Percentiles rank a stretch among this genome's conserved stretches.
Evolutionary conservation across 2,797 vertebrate genomes (phyloP).

Genomic region (Liparis tanakae): DNA sequence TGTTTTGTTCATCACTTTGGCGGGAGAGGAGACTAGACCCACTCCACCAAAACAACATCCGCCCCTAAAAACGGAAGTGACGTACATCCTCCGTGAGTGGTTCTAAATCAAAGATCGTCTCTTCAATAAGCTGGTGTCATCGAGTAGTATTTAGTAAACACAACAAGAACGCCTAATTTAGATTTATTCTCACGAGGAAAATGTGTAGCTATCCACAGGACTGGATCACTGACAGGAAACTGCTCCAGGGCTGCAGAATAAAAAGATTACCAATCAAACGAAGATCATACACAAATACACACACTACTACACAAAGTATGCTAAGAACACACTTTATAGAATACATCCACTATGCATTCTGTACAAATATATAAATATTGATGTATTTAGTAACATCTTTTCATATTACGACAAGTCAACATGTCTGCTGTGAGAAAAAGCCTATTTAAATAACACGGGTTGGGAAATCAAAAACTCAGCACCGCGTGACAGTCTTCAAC

Average conservation of each 20-base stretch:
- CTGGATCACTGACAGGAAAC: not conserved
- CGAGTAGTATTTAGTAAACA: not conserved
- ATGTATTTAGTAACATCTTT: too few relatives aligned
- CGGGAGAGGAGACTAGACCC: slow-evolving; percentile 21
- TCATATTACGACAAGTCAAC: not conserved
- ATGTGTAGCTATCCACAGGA: not conserved
- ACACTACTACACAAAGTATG: not conserved
- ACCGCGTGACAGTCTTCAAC: slow-evolving; percentile 58
- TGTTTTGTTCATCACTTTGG: not conserved
- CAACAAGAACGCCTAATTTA: not conserved
- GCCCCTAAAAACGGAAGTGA: slow-evolving; percentile 28
- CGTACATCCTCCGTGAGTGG: not conserved
- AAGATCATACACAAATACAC: too few relatives aligned
- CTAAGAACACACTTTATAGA: not conserved
- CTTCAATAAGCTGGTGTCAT: not conserved
- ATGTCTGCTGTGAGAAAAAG: not conserved
- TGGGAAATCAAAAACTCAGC: slow-evolving; percentile 23
- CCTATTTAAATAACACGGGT: not conserved
- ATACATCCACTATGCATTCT: not conserved
- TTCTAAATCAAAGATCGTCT: slow-evolving; percentile 38
- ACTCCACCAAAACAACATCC: not conserved
- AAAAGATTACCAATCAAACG: not conserved
- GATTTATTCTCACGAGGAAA: not conserved
- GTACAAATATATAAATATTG: too few relatives aligned
- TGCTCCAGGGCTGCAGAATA: too few relatives aligned